A percentile compares a stretch with the other conserved stretches of the same genome.
Conservation (phyloP, 2,797 vertebrate genomes). For the Lycodopsis pacificus region DNA sequence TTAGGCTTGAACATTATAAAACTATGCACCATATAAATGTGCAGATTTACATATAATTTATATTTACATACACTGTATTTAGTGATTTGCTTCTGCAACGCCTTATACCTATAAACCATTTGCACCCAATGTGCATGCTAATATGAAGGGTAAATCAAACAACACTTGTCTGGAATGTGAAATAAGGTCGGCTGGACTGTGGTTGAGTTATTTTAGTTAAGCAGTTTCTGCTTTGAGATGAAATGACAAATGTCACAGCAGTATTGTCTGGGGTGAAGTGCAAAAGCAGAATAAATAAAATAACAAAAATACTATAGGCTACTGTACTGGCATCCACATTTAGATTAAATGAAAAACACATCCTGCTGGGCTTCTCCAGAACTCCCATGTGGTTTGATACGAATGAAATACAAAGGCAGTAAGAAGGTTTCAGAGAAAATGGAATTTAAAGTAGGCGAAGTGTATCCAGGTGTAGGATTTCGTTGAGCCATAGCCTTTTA, state of each 20-base stretch:
- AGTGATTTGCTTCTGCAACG: neutral
- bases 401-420: constrained; percentile 46
- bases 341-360: constrained; percentile 43
- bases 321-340: constrained; percentile 35
- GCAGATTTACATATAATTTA: neutral
- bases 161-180: neutral
- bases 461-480: constrained; percentile 25
- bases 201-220: constrained; percentile 25
- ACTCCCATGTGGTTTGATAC: constrained; percentile 46
- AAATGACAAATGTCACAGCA: constrained; percentile 23
- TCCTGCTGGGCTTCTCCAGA: constrained; percentile 36
- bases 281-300: constrained; percentile 19
- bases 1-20: neutral
- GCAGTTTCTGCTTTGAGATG: constrained; percentile 24
- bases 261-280: constrained; percentile 22
- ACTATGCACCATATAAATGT: neutral
- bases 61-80: neutral
- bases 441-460: constrained; percentile 6
- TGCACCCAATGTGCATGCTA: neutral
- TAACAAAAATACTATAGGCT: constrained; percentile 26
- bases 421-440: constrained; percentile 34
- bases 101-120: neutral
- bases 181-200: neutral
- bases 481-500: neutral
- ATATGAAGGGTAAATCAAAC: neutral